Evolutionary conservation across 2,113 vertebrate species (phyloP).

Genomic region (Sturnira hondurensis): DNA sequence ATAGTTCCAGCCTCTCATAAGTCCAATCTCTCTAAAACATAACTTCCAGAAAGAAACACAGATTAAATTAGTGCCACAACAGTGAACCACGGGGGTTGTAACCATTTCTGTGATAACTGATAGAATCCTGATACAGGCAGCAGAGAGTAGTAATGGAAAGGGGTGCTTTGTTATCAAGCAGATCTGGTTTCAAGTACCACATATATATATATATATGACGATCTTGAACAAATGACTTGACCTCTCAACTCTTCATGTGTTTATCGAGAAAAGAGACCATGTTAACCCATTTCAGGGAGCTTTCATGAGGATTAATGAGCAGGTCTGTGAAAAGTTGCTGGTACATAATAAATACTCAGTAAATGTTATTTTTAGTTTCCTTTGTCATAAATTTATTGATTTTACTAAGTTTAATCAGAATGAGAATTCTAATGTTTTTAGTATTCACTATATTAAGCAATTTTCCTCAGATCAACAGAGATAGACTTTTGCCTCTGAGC

Average conservation of each 20-base stretch:
- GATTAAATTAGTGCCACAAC: neutral
- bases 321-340: neutral
- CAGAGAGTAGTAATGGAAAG: neutral
- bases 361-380: neutral
- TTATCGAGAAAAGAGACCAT: neutral
- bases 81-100: neutral
- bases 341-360: neutral
- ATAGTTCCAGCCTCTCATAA: neutral
- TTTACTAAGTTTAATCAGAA: neutral
- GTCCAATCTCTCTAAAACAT: neutral
- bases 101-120: neutral
- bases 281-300: neutral
- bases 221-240: neutral
- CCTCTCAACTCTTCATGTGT: neutral
- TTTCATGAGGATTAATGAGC: neutral
- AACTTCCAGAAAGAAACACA: conserved; percentile 7
- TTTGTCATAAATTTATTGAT: neutral
- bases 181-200: neutral
- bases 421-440: neutral
- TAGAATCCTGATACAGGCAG: neutral
- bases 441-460: neutral
- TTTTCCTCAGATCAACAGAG: neutral
- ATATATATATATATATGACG: too few relatives aligned
- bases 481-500: neutral
- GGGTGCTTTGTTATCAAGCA: neutral